Evolutionary conservation across 2,888 invertebrate species (phyloP), one percentile per base, ranked within the genome.

Genomic region (Aphidoletes aphidimyza): DNA sequence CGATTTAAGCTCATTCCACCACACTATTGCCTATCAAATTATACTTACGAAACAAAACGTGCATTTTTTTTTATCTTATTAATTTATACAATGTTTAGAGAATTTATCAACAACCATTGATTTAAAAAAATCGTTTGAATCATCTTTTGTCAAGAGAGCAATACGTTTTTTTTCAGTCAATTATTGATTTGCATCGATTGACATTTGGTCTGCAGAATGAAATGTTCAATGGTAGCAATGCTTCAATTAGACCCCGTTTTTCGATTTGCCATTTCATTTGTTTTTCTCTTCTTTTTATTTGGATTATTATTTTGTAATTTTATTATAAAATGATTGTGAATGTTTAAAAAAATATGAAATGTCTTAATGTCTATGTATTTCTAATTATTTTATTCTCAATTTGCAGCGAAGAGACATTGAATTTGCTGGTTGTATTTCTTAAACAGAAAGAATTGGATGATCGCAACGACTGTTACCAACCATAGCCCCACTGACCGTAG

Each of bases 401-500:
- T 69, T 69, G 69, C 30, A 69, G 30, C 69, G 26, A 30, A 69
- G 69, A 69, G 17, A 69, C 69, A 69, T 30, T 69, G 30, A 30
- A 69, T 69, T 69, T 69, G 0, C 0, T 11, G 26, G 14, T 42
- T 42, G 6, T 11, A 42, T 42, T 42, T 42, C 6, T 42, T 42
- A 9, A 42, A 42, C 6, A 42, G 11, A 42, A 42, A 42, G 11
- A 42, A 42, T 49, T 49, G 49, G 49, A 49, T 49, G 6, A 0
- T n/a, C 36, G 8, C 36, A 34, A 78, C 78, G 6, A 19, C n/a
- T n/a, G 37, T 81, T 37, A 81, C 81, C 81, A 69, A 14, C 69
- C 69, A 34, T 69, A 69, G 30, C 92, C 91, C 93, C 93, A 93
- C 86, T 93, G 93, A 86, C 92, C 91, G 86, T 92, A 92, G 45